Evolutionary conservation across 2,113 vertebrate species (phyloP).

Genomic region (Sinocyclocheilus anophthalmus): DNA sequence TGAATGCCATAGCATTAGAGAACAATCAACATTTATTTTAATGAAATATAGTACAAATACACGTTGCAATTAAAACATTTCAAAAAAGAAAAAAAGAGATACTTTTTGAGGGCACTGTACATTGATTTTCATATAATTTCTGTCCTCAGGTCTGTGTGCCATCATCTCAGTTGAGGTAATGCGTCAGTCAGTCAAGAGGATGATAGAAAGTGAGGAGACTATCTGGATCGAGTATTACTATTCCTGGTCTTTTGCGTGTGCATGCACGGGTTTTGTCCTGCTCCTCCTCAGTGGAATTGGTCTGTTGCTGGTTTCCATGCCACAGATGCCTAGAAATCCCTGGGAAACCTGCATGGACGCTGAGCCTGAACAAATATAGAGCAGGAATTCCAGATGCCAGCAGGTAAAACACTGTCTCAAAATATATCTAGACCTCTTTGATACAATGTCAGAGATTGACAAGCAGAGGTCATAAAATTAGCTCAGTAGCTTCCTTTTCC

Average conservation of each 20-base stretch:
- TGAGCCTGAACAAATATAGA: constrained; percentile 80
- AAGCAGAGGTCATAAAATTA: neutral
- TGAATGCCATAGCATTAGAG: neutral
- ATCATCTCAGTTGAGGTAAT: constrained; percentile 95
- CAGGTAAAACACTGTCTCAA: constrained; percentile 39
- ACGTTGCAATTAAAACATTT: neutral
- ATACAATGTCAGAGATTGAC: constrained; percentile 1
- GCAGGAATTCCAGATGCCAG: neutral
- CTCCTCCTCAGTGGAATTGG: constrained; percentile 87
- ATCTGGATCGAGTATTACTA: constrained; percentile 89
- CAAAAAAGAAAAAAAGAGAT: neutral
- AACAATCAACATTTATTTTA: neutral
- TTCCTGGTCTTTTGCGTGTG: constrained; percentile 92
- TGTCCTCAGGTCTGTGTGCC: constrained; percentile 84
- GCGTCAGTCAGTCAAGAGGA: constrained; percentile 93
- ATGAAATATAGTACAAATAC: neutral
- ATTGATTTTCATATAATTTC: neutral
- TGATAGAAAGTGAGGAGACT: constrained; percentile 93
- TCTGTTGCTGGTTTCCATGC: constrained; percentile 91
- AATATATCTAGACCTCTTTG: neutral
- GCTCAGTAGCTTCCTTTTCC: neutral
- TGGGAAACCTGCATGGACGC: constrained; percentile 99
- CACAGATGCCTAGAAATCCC: constrained; percentile 93
- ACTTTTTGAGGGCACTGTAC: neutral
- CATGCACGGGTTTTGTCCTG: constrained; percentile 84